Evolutionary conservation across 2,888 invertebrate genomes (phyloP).

Genomic region (Scotopteryx bipunctaria): DNA sequence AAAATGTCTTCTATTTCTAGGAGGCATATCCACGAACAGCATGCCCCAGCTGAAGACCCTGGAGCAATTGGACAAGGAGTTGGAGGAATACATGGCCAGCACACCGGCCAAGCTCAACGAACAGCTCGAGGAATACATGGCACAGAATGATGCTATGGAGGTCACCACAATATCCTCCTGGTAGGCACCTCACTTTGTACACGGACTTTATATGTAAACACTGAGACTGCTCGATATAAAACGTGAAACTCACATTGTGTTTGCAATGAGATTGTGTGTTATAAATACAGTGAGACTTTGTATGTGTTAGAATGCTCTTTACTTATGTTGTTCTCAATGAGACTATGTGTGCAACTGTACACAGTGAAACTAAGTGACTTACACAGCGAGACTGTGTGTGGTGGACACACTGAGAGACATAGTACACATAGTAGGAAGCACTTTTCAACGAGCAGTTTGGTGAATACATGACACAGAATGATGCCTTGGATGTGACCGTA

Average conservation of each 20-base stretch:
- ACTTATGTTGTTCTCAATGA: neutral
- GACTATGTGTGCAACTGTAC: neutral
- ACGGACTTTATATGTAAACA: constrained; percentile 2
- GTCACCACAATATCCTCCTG: too few species aligned
- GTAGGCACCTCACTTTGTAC: too few species aligned
- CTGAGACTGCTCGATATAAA: neutral
- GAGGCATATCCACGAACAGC: constrained; percentile 43
- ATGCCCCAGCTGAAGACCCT: constrained; percentile 60
- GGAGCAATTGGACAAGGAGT: constrained; percentile 87
- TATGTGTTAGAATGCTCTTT: too few species aligned
- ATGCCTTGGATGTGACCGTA: too few species aligned
- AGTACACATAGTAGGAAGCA: too few species aligned
- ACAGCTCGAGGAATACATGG: constrained; percentile 83
- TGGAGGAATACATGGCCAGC: constrained; percentile 89
- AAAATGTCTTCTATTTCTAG: constrained; percentile 40
- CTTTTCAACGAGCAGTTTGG: too few species aligned
- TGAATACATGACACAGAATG: too few species aligned
- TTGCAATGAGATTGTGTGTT: neutral
- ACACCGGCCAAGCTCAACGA: constrained; percentile 82
- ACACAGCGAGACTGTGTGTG: too few species aligned
- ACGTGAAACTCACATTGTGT: neutral
- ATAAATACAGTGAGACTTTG: neutral
- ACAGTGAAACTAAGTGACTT: too few species aligned
- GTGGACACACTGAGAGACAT: too few species aligned
- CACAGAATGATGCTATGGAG: constrained; percentile 46